These are phyloP conservation scores for Gryon sp. DNA, from an alignment of 1,140 invertebrate genomes.

Conservation along the genomic window DNA sequence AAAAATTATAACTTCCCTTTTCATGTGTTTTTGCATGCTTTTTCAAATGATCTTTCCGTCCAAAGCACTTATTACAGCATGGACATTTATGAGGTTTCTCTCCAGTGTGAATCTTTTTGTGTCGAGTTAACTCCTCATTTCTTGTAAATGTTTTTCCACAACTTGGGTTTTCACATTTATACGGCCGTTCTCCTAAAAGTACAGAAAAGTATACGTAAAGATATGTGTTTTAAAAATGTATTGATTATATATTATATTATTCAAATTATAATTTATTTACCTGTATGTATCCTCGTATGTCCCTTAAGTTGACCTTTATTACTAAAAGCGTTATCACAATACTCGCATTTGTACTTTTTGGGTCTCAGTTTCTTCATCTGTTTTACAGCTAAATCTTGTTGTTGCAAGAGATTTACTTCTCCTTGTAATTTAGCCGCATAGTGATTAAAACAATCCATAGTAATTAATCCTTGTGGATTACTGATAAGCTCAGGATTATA, in stretches of 20 bases:
- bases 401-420: constrained; percentile 68
- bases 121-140: constrained; percentile 95
- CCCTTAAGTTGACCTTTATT: constrained; percentile 96
- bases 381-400: constrained; percentile 70
- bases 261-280: constrained; percentile 76
- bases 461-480: constrained; percentile 25
- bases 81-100: constrained; percentile 88
- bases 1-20: constrained; percentile 60
- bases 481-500: constrained; percentile 12
- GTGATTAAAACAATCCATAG: constrained; percentile 28
- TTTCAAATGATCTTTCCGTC: constrained; percentile 92
- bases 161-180: constrained; percentile 89
- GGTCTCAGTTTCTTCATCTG: constrained; percentile 86
- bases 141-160: constrained; percentile 95
- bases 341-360: constrained; percentile 92
- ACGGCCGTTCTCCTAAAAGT: constrained; percentile 89
- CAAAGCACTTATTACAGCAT: constrained; percentile 92
- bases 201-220: constrained; percentile 1
- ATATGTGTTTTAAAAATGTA: not conserved
- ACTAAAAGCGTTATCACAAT: constrained; percentile 93
- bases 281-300: constrained; percentile 94
- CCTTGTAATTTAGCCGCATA: constrained; percentile 51
- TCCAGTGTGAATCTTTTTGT: constrained; percentile 93
- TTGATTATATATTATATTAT: no score
- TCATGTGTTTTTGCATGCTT: constrained; percentile 88